These are phyloP conservation scores for Vombatus ursinus DNA, from an alignment of 2,113 vertebrate species.

Conservation along the genomic window DNA sequence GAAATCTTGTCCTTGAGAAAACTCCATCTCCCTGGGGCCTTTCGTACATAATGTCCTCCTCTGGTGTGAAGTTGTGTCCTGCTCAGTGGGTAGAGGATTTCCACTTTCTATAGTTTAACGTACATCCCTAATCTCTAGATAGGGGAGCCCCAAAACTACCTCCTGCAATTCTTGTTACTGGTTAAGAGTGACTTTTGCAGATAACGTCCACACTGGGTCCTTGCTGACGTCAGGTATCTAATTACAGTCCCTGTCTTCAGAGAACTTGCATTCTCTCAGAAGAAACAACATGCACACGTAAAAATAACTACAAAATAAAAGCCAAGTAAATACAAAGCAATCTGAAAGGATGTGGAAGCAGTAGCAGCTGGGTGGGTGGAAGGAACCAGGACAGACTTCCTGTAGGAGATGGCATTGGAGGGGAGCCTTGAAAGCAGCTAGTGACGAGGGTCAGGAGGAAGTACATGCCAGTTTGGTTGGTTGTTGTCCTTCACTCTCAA, in stretches of 20 bases:
- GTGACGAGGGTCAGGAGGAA: not conserved
- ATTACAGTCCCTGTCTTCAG: not conserved
- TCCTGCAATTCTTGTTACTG: not conserved
- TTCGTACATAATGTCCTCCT: not conserved
- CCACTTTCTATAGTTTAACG: not conserved
- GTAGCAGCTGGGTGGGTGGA: not conserved
- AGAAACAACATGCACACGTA: not conserved
- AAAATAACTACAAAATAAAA: not conserved
- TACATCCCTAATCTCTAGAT: not conserved
- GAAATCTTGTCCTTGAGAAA: not conserved
- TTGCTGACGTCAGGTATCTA: not conserved
- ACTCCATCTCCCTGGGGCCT: not conserved
- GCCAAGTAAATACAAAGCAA: not conserved
- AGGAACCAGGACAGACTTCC: not conserved
- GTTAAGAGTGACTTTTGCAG: not conserved
- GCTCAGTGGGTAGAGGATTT: not conserved
- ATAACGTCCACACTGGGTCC: not conserved
- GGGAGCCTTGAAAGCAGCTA: not conserved
- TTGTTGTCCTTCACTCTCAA: not conserved
- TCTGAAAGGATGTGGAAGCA: not conserved
- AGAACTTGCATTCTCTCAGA: not conserved
- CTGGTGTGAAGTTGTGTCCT: not conserved
- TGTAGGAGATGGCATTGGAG: not conserved
- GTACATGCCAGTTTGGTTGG: not conserved
- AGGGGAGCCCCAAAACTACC: not conserved